Conservation (phyloP, 1,140 invertebrate genomes). For the Sminthurinus signatus region DNA sequence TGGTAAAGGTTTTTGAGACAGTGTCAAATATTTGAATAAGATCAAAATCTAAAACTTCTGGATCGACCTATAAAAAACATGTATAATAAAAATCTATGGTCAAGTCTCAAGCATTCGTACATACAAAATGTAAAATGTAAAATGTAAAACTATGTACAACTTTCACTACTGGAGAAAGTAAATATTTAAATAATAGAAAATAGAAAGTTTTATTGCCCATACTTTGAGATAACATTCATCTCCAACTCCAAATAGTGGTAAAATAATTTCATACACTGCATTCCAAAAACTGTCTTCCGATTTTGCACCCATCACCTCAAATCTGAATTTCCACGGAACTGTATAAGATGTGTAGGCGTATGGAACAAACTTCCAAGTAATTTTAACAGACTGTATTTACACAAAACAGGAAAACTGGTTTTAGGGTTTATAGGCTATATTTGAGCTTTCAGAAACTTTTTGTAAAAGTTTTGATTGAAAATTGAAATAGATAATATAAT, state of each 20-base stretch:
- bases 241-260: neutral
- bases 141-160: no score
- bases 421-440: no score
- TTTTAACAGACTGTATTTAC: constrained; percentile 2
- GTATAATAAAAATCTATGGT: neutral
- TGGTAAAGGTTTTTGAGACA: constrained; percentile 5
- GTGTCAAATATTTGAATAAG: constrained; percentile 14
- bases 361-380: constrained; percentile 19
- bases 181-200: no score
- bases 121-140: no score
- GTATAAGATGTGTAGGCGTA: neutral
- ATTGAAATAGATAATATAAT: no score
- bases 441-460: no score
- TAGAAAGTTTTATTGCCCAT: no score
- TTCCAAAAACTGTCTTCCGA: neutral
- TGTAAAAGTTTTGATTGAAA: no score
- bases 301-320: constrained; percentile 5
- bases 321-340: constrained; percentile 7
- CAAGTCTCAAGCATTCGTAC: no score
- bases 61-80: neutral
- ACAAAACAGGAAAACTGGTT: no score
- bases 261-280: neutral
- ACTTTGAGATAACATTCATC: no score
- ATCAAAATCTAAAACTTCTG: constrained; percentile 10
- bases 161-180: no score